Conservation (phyloP, 2,888 invertebrate species). For the Seladonia tumulorum region DNA sequence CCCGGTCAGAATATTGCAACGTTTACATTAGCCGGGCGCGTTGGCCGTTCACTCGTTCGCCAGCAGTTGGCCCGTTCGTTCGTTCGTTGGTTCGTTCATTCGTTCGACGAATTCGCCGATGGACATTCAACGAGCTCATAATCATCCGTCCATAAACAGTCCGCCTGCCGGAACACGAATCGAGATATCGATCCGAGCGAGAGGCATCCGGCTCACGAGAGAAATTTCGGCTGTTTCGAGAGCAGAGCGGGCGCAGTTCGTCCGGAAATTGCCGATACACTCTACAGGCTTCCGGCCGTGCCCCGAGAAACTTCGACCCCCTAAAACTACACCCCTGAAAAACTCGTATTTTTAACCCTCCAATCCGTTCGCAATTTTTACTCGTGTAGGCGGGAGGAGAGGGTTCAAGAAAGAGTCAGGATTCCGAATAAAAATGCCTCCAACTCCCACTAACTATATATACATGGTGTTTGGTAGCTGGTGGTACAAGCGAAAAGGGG, state of each 20-base stretch:
- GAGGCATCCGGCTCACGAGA: constrained; percentile 54
- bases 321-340: neutral
- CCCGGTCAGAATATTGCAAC: constrained; percentile 30
- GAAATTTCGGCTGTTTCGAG: constrained; percentile 68
- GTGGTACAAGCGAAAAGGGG: too few species aligned
- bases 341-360: neutral
- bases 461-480: too few species aligned
- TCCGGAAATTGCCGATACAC: constrained; percentile 70
- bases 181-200: constrained; percentile 61
- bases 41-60: constrained; percentile 2
- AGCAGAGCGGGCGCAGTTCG: constrained; percentile 62
- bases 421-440: too few species aligned
- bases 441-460: too few species aligned
- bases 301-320: neutral
- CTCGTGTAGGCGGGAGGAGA: too few species aligned
- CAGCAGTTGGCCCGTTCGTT: neutral
- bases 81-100: constrained; percentile 9
- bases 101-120: constrained; percentile 37
- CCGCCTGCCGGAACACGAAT: constrained; percentile 46
- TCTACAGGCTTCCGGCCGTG: constrained; percentile 39
- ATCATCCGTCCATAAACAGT: constrained; percentile 63
- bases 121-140: constrained; percentile 53
- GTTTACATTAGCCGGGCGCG: constrained; percentile 36
- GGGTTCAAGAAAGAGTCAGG: too few species aligned
- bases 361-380: neutral